These are phyloP conservation scores for Indri indri DNA, from an alignment of 2,113 vertebrate species.

Conservation along the genomic window DNA sequence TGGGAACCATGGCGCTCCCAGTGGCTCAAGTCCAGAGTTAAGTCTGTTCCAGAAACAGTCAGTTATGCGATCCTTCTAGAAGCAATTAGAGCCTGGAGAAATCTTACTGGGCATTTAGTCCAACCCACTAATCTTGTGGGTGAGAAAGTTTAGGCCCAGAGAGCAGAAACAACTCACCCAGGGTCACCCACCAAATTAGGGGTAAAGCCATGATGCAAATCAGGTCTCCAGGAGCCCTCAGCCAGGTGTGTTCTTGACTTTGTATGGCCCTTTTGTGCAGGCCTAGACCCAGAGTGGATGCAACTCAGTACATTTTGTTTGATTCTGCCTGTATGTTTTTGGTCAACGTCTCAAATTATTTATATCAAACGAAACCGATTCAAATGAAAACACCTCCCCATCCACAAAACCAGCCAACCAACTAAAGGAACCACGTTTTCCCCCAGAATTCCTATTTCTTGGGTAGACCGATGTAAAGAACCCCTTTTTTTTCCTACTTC, in stretches of 20 bases:
- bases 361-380: not conserved
- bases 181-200: not conserved
- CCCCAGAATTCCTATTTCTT: not conserved
- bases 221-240: too few relatives aligned
- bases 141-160: not conserved
- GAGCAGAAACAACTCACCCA: not conserved
- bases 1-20: not conserved
- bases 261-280: not conserved
- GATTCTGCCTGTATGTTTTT: not conserved
- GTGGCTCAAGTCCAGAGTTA: not conserved
- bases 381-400: not conserved
- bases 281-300: too few relatives aligned
- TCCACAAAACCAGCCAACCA: not conserved
- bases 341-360: not conserved
- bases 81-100: not conserved
- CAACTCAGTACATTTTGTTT: not conserved
- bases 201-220: rapidly evolving
- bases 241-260: not conserved
- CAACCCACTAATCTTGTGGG: not conserved
- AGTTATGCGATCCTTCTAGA: rapidly evolving
- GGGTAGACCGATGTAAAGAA: not conserved
- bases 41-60: not conserved
- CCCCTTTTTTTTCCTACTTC: not conserved
- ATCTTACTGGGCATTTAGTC: not conserved
- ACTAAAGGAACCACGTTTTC: not conserved